These are phyloP conservation scores for Tolmerus cingulatus DNA, from an alignment of 2,888 invertebrate species.

Conservation along the genomic window DNA sequence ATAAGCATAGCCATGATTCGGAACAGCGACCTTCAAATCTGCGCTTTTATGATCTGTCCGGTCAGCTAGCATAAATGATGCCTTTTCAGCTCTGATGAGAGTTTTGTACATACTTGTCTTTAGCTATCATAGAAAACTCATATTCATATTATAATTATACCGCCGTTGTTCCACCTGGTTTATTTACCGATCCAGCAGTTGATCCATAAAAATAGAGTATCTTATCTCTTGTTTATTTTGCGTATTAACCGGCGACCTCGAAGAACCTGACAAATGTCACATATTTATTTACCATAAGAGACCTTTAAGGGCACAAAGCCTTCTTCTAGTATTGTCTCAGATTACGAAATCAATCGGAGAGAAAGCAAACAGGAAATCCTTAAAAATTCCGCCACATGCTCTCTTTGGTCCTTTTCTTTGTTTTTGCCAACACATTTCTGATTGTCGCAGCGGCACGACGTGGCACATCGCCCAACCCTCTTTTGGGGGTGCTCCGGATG, in stretches of 20 bases:
- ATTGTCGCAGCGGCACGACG: background rate
- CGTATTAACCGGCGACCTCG: background rate
- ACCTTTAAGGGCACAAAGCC: background rate
- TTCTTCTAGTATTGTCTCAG: background rate
- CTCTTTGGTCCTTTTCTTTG: background rate
- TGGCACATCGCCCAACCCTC: background rate
- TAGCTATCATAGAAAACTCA: too few species aligned
- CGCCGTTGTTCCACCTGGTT: too few species aligned
- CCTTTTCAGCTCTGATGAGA: too few species aligned
- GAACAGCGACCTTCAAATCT: too few species aligned
- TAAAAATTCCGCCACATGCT: background rate
- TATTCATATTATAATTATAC: too few species aligned
- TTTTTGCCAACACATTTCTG: background rate
- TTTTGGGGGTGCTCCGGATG: background rate
- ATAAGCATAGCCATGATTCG: too few species aligned
- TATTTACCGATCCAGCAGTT: too few species aligned
- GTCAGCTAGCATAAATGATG: too few species aligned
- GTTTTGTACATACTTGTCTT: too few species aligned
- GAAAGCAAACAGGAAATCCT: background rate
- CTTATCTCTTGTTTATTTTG: too few species aligned
- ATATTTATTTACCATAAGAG: background rate
- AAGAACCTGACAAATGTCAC: background rate
- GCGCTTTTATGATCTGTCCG: too few species aligned
- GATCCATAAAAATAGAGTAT: too few species aligned
- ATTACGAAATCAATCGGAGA: background rate